phyloP scores from a whole-genome alignment of 2,797 vertebrate species.

The Rhynchotus rufescens region DNA sequence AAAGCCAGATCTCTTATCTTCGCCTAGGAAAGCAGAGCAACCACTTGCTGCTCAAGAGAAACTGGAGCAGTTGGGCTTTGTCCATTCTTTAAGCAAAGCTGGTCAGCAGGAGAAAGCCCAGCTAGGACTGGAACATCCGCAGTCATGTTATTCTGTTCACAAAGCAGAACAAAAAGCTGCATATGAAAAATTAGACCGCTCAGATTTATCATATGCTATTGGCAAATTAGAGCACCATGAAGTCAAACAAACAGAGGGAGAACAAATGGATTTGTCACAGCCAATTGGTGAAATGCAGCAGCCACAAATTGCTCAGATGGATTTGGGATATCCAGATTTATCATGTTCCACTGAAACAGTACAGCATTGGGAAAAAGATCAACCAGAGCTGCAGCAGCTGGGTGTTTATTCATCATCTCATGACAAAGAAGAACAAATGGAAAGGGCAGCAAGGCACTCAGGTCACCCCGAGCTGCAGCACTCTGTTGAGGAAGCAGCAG shows the following conservation, averaged over 20 bases:
- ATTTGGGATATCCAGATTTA: background rate
- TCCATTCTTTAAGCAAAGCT: background rate
- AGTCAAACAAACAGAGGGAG: background rate
- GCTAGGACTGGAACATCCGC: background rate
- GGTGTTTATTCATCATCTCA: background rate
- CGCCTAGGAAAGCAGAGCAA: background rate
- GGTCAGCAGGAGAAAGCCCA: background rate
- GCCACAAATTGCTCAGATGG: background rate
- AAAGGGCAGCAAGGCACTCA: background rate
- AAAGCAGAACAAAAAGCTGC: background rate
- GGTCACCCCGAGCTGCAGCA: background rate
- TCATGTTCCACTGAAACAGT: background rate
- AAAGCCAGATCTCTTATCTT: background rate
- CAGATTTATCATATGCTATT: slow-evolving; percentile 1
- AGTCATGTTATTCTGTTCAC: background rate
- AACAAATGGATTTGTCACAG: slow-evolving; percentile 33
- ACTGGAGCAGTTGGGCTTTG: background rate
- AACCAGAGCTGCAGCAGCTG: background rate
- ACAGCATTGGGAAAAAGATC: background rate
- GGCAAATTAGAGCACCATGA: background rate
- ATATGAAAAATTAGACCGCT: background rate
- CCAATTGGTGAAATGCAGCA: background rate
- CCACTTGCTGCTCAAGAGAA: background rate
- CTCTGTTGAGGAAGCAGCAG: background rate
- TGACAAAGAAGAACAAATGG: background rate